Base-by-base conservation (phyloP, 2,888 invertebrate genomes). In the Muscina levida region DNA sequence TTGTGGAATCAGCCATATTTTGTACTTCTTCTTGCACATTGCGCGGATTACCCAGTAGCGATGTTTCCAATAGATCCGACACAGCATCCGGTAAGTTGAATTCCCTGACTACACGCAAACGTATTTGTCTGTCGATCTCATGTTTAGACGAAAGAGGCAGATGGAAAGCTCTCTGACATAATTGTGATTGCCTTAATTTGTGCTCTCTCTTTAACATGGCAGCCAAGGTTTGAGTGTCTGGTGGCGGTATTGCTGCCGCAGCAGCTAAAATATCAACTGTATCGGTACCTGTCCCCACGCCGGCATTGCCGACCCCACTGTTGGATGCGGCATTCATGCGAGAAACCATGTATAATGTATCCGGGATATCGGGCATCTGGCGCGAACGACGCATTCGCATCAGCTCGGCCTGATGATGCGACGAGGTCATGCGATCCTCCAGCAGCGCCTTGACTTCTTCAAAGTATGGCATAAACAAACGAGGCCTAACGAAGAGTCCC, bases 391-490 rank as follows among this genome's bases (percentile, higher is more conserved):
- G 91, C 87, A 95, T 92, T 31, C 95, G 92, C 83, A 95, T 92
- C 84, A 94, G 90, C 86, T 95, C 95, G 56, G 94, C 94, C 88
- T 96, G 95, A 86, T 96, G 95, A 88, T 95, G 95, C 85, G 96
- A 95, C 0, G 90, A 89, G 10, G 89, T 86, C 70, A 95, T 94
- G 87, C 96, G 95, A 89, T 96, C 96, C 88, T 97, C 97, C 68
- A 97, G 92, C 84, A 97, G 91, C 72, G 94, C 93, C 93, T 97
- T 98, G 11, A 97, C 94, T 92, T 98, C 98, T 89, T 98, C 98
- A 85, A 96, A 96, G 90, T 98, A 98, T 46, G 98, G 98, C 93
- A 96, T 95, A 91, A 98, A 98, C 82, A 97, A 93, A 56, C 98
- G 92, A 67, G 98, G 97, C 84, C 97, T 94, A 5, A 97, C 94